phyloP scores from a whole-genome alignment of 2,113 vertebrate species.

The Myrmophylax atrothorax region DNA sequence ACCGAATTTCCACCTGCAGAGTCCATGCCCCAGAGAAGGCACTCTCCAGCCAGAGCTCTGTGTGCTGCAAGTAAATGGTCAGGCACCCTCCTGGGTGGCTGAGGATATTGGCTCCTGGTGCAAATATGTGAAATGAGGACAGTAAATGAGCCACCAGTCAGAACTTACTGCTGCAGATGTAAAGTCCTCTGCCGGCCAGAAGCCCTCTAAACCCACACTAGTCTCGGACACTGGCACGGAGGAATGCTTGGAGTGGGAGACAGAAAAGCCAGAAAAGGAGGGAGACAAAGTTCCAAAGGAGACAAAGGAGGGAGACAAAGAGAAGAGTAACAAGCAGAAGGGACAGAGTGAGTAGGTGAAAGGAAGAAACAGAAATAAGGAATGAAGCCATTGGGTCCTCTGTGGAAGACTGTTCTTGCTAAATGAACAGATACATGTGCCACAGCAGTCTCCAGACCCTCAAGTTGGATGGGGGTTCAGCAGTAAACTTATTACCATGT shows the following conservation, averaged over 20 bases:
- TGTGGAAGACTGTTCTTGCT: background rate
- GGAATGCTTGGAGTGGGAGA: background rate
- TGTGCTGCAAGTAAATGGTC: background rate
- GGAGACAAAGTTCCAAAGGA: background rate
- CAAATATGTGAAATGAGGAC: background rate
- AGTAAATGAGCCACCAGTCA: background rate
- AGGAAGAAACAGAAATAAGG: background rate
- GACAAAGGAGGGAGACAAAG: background rate
- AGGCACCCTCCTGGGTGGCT: background rate
- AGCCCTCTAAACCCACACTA: background rate
- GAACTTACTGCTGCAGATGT: background rate
- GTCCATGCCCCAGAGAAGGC: background rate
- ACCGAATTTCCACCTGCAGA: background rate
- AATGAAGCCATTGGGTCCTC: background rate
- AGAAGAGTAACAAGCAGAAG: background rate
- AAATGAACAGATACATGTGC: background rate
- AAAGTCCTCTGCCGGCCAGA: background rate
- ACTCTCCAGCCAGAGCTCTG: background rate
- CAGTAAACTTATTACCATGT: background rate
- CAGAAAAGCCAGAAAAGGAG: background rate
- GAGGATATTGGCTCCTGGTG: accelerated
- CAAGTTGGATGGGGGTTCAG: background rate
- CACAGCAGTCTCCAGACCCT: background rate
- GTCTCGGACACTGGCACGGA: background rate
- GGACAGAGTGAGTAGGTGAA: background rate